phyloP scores from a whole-genome alignment of 2,888 invertebrate species.

The Ormyrus nitidulus region DNA sequence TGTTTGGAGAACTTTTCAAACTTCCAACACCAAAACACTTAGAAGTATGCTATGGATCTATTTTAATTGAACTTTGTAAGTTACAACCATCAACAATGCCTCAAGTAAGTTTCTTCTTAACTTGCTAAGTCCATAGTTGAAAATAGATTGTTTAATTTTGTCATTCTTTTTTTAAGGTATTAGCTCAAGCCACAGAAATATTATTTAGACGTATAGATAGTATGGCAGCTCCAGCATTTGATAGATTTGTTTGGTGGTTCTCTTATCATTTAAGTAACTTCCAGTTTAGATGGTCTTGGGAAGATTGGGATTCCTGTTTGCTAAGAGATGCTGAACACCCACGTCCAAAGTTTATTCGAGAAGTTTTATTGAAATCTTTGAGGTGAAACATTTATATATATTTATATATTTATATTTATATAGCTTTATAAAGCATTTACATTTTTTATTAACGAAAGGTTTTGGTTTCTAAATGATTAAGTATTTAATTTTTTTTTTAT shows the following conservation, averaged over 20 bases:
- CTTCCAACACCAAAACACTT: slow-evolving; percentile 92
- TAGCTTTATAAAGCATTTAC: too few relatives aligned
- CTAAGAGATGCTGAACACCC: slow-evolving; percentile 91
- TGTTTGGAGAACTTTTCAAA: slow-evolving; percentile 95
- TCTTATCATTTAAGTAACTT: slow-evolving; percentile 99
- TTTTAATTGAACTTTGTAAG: slow-evolving; percentile 97
- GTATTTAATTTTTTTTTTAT: slow-evolving; percentile 34
- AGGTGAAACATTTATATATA: slow-evolving; percentile 78
- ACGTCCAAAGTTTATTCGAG: slow-evolving; percentile 94
- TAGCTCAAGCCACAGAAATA: slow-evolving; percentile 98
- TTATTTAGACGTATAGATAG: slow-evolving; percentile 96
- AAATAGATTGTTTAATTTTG: not conserved
- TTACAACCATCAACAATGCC: slow-evolving; percentile 98
- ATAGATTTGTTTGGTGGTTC: slow-evolving; percentile 98
- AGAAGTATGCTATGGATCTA: slow-evolving; percentile 95
- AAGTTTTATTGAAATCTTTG: slow-evolving; percentile 92
- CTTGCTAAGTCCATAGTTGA: too few relatives aligned
- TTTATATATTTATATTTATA: not conserved
- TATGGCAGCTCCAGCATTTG: slow-evolving; percentile 98
- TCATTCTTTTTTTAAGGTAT: slow-evolving; percentile 76
- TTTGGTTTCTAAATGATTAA: too few relatives aligned
- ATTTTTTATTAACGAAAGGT: too few relatives aligned
- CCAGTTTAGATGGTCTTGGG: slow-evolving; percentile 99
- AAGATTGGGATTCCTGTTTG: slow-evolving; percentile 94
- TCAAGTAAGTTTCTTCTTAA: slow-evolving; percentile 78